Evolutionary conservation across 2,888 invertebrate genomes (phyloP), one percentile per base, ranked within the genome.

Genomic region (Trissolcus japonicus): DNA sequence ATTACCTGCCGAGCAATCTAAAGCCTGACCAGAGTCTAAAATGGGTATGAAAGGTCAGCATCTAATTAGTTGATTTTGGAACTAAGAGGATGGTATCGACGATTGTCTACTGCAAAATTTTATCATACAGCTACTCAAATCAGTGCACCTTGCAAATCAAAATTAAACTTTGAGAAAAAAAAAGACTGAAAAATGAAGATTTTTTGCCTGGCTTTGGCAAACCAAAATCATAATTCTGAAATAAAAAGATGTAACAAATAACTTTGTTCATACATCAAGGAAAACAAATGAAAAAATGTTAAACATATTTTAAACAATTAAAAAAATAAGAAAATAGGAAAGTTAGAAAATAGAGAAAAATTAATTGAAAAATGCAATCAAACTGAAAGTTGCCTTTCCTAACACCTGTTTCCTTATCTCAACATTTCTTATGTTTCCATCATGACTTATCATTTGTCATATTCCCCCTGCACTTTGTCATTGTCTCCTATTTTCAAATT

Each of bases 21-120:
- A 67, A 62, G 61, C 67, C 62, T 68, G 63, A 67, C 74, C 74
- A 74, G 51, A 17, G 67, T 62, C 74, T 66, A 72, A 53, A 74
- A 74, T 67, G 57, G 13, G 43, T 61, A 53, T 62, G 43, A 74
- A 67, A 74, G 56, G 60, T 66, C 66, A 66, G 50, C 66, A 25
- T 59, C 54, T 73, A 56, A 66, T 73, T 66, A 74, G 57, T 62
- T 67, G 55, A 29, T 25, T 40, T 60, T 65, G 53, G 53, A 29
- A 71, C 61, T 62, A 56, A 13, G 4, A 43, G 43, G n/a, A 14
- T 43, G 43, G 43, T 43, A 6, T 43, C 9, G 14, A 43, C 1
- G 43, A 4, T 29, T 29, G 1, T 29, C 7, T 29, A 29, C 29
- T 29, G 43, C n/a, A 43, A 43, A 43, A 43, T 43, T 9, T 43